Base-by-base conservation (phyloP, 2,888 invertebrate genomes). In the Acleris holmiana region DNA sequence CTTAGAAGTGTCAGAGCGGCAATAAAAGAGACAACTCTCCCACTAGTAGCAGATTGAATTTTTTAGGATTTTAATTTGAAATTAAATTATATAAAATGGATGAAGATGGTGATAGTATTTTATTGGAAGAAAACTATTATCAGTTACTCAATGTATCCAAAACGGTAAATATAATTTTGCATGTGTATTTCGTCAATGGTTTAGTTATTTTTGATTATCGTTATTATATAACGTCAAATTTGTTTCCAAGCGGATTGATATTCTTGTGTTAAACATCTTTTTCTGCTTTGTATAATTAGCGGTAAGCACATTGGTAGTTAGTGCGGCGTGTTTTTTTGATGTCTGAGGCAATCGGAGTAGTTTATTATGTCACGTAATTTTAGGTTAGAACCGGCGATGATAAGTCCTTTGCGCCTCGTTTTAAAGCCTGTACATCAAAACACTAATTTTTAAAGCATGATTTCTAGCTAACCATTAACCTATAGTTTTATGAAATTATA, bases 111-210 rank as follows among this genome's bases (percentile, higher is more conserved):
- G 96, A 96, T 72, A 95, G 94, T 76, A 93, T 93, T 83, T 83
- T 94, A 67, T 85, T 94, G 66, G 96, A 97, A 88, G 97, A 97
- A 78, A 97, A 98, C 89, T 98, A 96, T 88, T 98, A 98, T 85
- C 95, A 97, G 68, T 96, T 97, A 85, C 92, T 98, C 60, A 98
- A 98, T 92, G 93, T 98, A 68, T 94, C 97, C 8, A 95, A 94
- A 93, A 94, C 96, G 93, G 98, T 97, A 94, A 94, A 94, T 87
- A 85, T 83, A 8, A 41, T 35, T 51, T 68, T 58, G 64, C 67
- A 69, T 72, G 46, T 68, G 41, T 56, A 66, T 49, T 56, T 72
- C 69, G 63, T 71, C 68, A 69, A 67, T 65, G 65, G 59, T 68
- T 69, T 67, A 82, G 80, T 73, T 80, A 76, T 75, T 73, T 69